Evolutionary conservation across 30 jellyfish, hydroid and myxozoan genomes (phyloP).

Genomic region (Cassiopea andromeda): DNA sequence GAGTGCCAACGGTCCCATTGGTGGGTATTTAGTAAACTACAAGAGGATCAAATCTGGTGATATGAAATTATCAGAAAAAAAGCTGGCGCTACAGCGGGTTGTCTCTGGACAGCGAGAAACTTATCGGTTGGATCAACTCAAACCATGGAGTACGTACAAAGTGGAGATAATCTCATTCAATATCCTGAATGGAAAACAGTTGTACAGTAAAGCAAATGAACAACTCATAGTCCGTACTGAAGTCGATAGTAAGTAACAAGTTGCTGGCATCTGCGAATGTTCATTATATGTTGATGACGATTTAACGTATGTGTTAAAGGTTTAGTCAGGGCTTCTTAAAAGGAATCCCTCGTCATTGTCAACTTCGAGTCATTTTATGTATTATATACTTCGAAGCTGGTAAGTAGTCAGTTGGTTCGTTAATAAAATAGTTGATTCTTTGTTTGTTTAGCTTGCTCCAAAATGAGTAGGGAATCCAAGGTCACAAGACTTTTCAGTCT

Average conservation of each 20-base stretch:
- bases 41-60: conserved; percentile 66
- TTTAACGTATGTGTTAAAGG: too few relatives aligned
- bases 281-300: background rate
- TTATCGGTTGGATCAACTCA: conserved; percentile 47
- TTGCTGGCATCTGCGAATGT: background rate
- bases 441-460: too few relatives aligned
- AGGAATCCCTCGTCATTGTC: too few relatives aligned
- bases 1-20: conserved; percentile 57
- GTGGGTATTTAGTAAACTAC: conserved; percentile 40
- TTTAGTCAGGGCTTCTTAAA: too few relatives aligned
- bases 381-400: too few relatives aligned
- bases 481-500: too few relatives aligned
- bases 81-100: conserved; percentile 30
- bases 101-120: conserved; percentile 39
- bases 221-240: conserved; percentile 24
- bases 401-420: too few relatives aligned
- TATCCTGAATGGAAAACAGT: conserved; percentile 19
- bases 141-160: conserved; percentile 66
- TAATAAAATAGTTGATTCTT: too few relatives aligned
- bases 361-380: too few relatives aligned
- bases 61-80: background rate
- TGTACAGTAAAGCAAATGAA: conserved; percentile 41
- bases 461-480: too few relatives aligned
- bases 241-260: conserved; percentile 49
- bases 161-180: conserved; percentile 39